Base-by-base conservation (phyloP, 1,140 invertebrate species). In the Halyomorpha halys region DNA sequence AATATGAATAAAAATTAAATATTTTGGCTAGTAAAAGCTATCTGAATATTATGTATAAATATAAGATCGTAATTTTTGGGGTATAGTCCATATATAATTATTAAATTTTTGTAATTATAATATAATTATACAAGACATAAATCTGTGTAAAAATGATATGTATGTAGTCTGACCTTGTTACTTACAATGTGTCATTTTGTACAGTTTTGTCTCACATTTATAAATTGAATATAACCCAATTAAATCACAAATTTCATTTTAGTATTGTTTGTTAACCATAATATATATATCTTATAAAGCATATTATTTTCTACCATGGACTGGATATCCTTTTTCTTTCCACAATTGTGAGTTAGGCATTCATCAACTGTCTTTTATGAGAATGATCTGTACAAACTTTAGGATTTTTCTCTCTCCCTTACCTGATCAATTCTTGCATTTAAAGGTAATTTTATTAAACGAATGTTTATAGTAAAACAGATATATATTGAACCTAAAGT, bases 141-240 rank as follows among this genome's bases (percentile, higher is more conserved):
- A 27, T 21, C 61, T 63, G 61, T 63, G 27, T 21, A 53, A 63
- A 62, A 63, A 63, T 19, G 51, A 39, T 54, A 19, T 53, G 49
- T 63, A 63, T 63, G 61, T 49, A 49, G 49, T 63, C 30, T 63
- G 62, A 63, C 51, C 19, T 63, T 63, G 62, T 54, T 53, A 63
- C 21, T 54, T 53, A 63, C 21, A 63, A 30, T 51, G 16, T 63
- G 62, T 63, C 62, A 63, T 54, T 63, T 63, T 63, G 62, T 63
- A 63, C 62, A 63, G 62, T 39, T 63, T 63, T 63, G 62, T 63
- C 62, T 63, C 62, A 63, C 62, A 63, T 63, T 63, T 63, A 63
- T 63, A 63, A 63, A 44, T 54, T 54, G 49, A 63, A 54, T 63
- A 63, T 63, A 63, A 63, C 44, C 62, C 60, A 59, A 59, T 59